These are phyloP conservation scores for Nymphalis c-album DNA, from an alignment of 2,888 invertebrate species.

Conservation along the genomic window DNA sequence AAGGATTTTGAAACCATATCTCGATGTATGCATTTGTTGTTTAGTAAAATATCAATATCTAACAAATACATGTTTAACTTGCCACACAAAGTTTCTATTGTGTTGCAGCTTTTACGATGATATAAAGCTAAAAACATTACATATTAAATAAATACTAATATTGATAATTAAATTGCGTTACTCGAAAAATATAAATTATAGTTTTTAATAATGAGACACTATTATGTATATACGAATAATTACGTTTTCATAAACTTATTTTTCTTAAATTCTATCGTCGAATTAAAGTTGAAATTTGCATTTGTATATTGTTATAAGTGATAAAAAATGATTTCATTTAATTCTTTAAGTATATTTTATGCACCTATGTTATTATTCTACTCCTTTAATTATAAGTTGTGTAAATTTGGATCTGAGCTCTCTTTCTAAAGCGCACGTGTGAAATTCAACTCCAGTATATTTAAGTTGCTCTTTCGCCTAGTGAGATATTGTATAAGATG, in stretches of 20 bases:
- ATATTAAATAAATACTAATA: slow-evolving; percentile 17
- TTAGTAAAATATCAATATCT: slow-evolving; percentile 37
- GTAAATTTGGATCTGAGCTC: slow-evolving; percentile 63
- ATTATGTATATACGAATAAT: slow-evolving; percentile 65
- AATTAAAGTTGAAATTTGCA: slow-evolving; percentile 58
- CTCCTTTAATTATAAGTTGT: slow-evolving; percentile 71
- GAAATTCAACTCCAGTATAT: slow-evolving; percentile 47
- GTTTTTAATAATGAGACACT: slow-evolving; percentile 45
- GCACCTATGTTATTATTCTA: slow-evolving; percentile 51
- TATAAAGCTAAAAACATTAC: slow-evolving; percentile 22
- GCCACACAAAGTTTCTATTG: slow-evolving; percentile 35
- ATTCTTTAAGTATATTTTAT: slow-evolving; percentile 65
- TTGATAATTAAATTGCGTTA: slow-evolving; percentile 21
- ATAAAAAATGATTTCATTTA: slow-evolving; percentile 63
- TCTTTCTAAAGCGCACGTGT: slow-evolving; percentile 67
- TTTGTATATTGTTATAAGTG: slow-evolving; percentile 73
- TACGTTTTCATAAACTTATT: slow-evolving; percentile 50
- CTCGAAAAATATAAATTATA: slow-evolving; percentile 42
- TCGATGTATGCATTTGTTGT: slow-evolving; percentile 40
- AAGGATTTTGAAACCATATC: not conserved
- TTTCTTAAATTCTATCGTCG: slow-evolving; percentile 51
- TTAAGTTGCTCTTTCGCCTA: slow-evolving; percentile 45
- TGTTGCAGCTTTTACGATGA: slow-evolving; percentile 28
- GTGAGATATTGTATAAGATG: slow-evolving; percentile 40
- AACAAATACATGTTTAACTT: slow-evolving; percentile 31